phyloP scores from a whole-genome alignment of 2,113 vertebrate genomes.

The Serinus canaria region DNA sequence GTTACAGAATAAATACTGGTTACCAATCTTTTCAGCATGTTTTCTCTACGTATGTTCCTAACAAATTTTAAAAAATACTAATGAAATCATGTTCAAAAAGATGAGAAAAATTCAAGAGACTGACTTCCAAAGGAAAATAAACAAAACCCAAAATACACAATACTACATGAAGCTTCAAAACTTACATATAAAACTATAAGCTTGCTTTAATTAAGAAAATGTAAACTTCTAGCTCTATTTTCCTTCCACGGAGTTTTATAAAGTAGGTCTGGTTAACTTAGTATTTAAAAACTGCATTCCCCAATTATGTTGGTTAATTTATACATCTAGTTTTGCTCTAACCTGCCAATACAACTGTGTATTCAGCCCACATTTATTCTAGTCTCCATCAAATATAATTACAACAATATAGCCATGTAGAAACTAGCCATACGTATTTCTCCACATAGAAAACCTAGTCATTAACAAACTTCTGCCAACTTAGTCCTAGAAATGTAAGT shows the following conservation, averaged over 20 bases:
- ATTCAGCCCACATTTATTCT: neutral
- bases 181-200: neutral
- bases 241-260: neutral
- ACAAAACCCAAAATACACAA: neutral
- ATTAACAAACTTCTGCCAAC: neutral
- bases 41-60: neutral
- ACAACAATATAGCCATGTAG: neutral
- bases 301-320: neutral
- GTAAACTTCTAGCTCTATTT: neutral
- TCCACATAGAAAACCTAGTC: neutral
- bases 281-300: neutral
- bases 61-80: neutral
- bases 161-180: neutral
- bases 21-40: neutral
- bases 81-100: neutral
- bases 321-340: neutral
- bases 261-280: neutral
- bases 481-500: neutral
- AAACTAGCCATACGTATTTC: neutral
- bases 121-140: neutral
- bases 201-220: neutral
- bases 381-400: neutral
- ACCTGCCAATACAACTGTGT: neutral
- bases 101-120: neutral
- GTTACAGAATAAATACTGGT: neutral